phyloP scores from a whole-genome alignment of 2,113 vertebrate species.

The Turdus rufiventris region DNA sequence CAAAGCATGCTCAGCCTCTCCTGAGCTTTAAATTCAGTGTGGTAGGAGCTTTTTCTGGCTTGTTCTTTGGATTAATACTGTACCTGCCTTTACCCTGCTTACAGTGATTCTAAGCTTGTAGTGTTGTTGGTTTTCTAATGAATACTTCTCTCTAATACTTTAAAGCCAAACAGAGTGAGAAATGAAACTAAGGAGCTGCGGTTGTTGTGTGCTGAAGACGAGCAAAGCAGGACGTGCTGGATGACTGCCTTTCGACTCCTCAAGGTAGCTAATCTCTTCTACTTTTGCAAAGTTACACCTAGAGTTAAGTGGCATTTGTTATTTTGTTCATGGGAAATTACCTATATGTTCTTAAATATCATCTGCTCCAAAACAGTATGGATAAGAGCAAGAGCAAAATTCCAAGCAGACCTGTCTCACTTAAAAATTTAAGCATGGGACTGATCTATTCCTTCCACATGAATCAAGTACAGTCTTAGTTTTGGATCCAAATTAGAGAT shows the following conservation, averaged over 20 bases:
- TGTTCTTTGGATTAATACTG: not conserved
- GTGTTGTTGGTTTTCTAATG: not conserved
- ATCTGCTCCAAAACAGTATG: not conserved
- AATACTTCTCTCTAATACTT: not conserved
- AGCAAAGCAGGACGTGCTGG: conserved; percentile 91
- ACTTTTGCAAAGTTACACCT: not conserved
- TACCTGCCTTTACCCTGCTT: not conserved
- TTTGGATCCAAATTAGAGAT: not conserved
- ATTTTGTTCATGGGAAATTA: not conserved
- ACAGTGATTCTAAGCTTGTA: not conserved
- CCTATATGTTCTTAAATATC: not conserved
- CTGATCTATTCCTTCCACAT: not conserved
- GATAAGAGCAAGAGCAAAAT: not conserved
- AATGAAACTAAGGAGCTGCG: conserved; percentile 88
- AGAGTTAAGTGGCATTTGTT: not conserved
- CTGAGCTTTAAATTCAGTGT: not conserved
- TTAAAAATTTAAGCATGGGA: not conserved
- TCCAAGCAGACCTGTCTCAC: not conserved
- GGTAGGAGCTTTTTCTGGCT: not conserved
- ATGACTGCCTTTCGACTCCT: conserved; percentile 93
- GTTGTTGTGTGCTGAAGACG: conserved; percentile 92
- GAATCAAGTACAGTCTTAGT: not conserved
- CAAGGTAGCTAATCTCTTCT: conserved; percentile 78
- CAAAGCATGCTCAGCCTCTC: not conserved
- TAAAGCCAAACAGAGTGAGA: conserved; percentile 86